A percentile compares a stretch with the other conserved stretches of the same genome.
phyloP scores from a whole-genome alignment of 1,140 invertebrate genomes.

The Papilio machaon region DNA sequence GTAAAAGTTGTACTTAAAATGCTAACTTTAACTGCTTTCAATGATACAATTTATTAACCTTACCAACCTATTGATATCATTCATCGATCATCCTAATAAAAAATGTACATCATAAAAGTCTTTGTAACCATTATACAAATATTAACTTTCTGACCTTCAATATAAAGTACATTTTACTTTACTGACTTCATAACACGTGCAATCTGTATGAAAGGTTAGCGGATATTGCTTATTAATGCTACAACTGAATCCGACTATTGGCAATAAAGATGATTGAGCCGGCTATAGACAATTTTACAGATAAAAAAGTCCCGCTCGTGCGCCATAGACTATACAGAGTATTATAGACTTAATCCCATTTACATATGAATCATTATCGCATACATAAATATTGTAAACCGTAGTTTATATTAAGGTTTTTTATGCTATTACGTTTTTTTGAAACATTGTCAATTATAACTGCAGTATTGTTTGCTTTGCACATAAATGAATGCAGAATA shows the following conservation, averaged over 20 bases:
- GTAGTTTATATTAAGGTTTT: background rate
- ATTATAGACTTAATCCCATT: constrained; percentile 21
- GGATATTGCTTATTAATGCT: constrained; percentile 77
- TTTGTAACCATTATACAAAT: constrained; percentile 42
- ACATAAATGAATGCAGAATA: background rate
- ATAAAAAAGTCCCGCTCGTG: constrained; percentile 40
- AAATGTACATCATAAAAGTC: constrained; percentile 45
- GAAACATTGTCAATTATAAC: background rate
- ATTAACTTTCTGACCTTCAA: constrained; percentile 23
- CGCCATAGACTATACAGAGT: background rate
- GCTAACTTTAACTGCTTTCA: constrained; percentile 38
- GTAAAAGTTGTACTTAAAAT: constrained; percentile 16
- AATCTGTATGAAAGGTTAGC: constrained; percentile 65
- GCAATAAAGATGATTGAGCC: constrained; percentile 69
- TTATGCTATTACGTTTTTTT: background rate
- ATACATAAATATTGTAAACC: constrained; percentile 14
- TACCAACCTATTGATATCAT: constrained; percentile 56
- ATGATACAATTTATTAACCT: constrained; percentile 51
- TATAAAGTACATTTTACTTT: constrained; percentile 46
- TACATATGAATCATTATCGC: constrained; percentile 22
- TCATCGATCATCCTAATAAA: constrained; percentile 55
- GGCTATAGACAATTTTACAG: constrained; percentile 46
- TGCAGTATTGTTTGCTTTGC: constrained; percentile 7
- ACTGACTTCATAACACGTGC: constrained; percentile 59
- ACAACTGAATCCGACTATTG: constrained; percentile 59